A percentile compares a stretch with the other conserved stretches of the same genome.
These are phyloP conservation scores for Ivindomyrus marchei DNA, from an alignment of 2,113 vertebrate species.

Conservation along the genomic window DNA sequence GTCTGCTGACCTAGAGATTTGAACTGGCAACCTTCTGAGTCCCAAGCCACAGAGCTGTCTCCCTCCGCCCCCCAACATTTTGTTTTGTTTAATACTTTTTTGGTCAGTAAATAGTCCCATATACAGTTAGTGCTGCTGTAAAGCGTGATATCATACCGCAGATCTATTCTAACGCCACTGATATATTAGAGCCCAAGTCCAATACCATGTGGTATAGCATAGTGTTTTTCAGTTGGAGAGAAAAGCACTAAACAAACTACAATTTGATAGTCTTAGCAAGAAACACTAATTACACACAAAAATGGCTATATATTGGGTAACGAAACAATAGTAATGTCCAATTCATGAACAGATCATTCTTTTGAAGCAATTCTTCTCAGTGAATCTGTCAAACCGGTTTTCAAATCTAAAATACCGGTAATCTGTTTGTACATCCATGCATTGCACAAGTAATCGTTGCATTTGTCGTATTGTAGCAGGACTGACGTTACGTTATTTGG, in stretches of 20 bases:
- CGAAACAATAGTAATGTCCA: not conserved
- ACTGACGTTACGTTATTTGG: not conserved
- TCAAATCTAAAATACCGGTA: not conserved
- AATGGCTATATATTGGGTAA: not conserved
- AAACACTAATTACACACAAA: not conserved
- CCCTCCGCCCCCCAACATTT: not conserved
- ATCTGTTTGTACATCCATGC: not conserved
- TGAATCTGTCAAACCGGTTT: not conserved
- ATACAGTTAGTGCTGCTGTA: not conserved
- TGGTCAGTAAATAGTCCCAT: not conserved
- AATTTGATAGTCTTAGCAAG: not conserved
- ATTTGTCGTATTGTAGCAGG: not conserved
- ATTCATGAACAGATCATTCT: not conserved
- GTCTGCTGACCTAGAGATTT: not conserved
- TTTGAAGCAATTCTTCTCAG: not conserved
- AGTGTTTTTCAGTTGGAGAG: not conserved
- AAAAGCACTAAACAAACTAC: not conserved
- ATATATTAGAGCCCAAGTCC: not conserved
- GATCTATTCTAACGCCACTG: not conserved
- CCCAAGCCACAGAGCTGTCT: not conserved
- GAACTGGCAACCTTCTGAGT: not conserved
- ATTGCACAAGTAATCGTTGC: not conserved
- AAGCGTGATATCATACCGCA: not conserved
- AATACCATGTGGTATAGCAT: not conserved
- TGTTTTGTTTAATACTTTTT: not conserved